These are phyloP conservation scores for Sinentomon sp. DNA, from an alignment of 2,888 invertebrate genomes.

Conservation along the genomic window DNA sequence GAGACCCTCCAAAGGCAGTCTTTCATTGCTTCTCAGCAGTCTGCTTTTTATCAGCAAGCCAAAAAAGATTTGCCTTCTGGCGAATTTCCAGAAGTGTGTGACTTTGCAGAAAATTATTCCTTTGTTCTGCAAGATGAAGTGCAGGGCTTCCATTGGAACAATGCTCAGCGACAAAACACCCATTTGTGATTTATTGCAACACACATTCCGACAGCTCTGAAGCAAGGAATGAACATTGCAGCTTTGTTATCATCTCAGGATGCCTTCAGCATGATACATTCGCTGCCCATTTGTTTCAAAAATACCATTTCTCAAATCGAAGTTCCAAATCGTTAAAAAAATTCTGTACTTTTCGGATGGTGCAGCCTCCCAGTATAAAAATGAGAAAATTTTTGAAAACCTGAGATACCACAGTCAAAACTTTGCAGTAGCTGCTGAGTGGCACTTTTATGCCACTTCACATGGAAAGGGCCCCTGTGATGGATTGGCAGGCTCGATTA, in stretches of 20 bases:
- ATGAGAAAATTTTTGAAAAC: conserved; percentile 13
- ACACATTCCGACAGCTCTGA: no score
- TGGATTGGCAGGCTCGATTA: conserved; percentile 13
- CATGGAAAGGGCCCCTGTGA: conserved; percentile 15
- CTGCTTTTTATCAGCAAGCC: no score
- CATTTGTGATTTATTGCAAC: conserved; percentile 4
- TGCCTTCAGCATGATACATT: no score
- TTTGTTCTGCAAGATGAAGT: conserved; percentile 3
- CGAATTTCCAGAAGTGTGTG: conserved; percentile 1
- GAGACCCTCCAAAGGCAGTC: no score
- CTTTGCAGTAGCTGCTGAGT: conserved; percentile 12
- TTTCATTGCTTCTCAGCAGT: no score
- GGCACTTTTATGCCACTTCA: conserved; percentile 13
- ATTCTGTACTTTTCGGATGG: conserved; percentile 11
- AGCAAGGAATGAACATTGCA: no score
- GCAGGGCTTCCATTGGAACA: conserved; percentile 4
- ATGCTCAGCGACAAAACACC: conserved; percentile 5
- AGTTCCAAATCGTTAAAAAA: not conserved
- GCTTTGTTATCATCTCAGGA: no score
- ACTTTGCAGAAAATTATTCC: conserved; percentile 4
- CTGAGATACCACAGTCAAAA: conserved; percentile 11
- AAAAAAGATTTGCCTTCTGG: not conserved
- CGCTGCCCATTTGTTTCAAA: conserved; percentile 4
- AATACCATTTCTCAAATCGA: not conserved
- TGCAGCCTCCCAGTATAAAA: conserved; percentile 13